Evolutionary conservation across 2,797 vertebrate species (phyloP), one percentile per base, ranked within the genome.

Genomic region (Lepidocolaptes lacrymiger): DNA sequence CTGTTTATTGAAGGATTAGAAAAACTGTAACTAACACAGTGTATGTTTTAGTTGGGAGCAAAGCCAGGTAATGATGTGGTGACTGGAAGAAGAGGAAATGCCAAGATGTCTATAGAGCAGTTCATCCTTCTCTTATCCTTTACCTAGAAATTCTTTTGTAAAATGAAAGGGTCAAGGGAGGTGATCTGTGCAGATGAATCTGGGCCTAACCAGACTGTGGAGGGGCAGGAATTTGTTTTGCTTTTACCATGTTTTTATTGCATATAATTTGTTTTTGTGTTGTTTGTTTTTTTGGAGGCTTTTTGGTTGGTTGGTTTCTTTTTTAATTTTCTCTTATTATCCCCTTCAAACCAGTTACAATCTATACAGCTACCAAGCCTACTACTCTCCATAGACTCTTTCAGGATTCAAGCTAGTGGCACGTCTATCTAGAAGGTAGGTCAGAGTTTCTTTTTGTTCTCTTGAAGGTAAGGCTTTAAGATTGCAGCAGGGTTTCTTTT

Each of bases 1-100:
- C 4, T 58, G 66, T 89, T 97, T 93, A 74, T 76, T 87, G 81
- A 86, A 93, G 56, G 61, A 71, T 88, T 91, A 61, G 34, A 75
- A 80, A 85, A 91, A 39, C 48, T 74, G n/a, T 84, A 86, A 64
- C 55, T 85, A 59, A 51, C 15, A 78, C 17, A 69, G 18, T 20
- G 14, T 34, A 76, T 73, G 7, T 59, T 73, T 73, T 74, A 67
- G 19, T 19, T 74, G 36, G 43, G 36, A 93, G 21, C 5, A 88
- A 90, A 93, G 26, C 14, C 62, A 69, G 5, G 12, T 56, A 74
- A 78, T 62, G 23, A 14, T 59, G 62, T 81, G 59, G 10, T 22
- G 36, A 51, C 1, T 62, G 58, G 30, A 49, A 84, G 24, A 64
- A 19, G 15, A 11, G 39, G 12, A 88, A 89, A 69, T 4, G 1